phyloP scores from a whole-genome alignment of 1,140 invertebrate species.

The Camponotus floridanus region DNA sequence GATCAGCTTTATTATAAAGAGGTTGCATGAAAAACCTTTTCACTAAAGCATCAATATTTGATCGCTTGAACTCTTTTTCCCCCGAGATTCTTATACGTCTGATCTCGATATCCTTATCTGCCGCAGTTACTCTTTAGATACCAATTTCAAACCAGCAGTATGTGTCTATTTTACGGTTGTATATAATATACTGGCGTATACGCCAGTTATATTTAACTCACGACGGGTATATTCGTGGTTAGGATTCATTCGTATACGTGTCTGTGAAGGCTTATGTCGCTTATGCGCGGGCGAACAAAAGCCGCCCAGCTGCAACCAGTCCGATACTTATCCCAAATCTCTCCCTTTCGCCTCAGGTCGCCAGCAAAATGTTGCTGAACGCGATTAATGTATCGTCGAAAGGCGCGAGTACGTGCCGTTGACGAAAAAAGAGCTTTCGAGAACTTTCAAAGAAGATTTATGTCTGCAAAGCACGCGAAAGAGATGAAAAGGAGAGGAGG shows the following conservation, averaged over 20 bases:
- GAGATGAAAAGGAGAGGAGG: neutral
- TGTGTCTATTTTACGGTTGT: neutral
- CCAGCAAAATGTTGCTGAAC: constrained; percentile 53
- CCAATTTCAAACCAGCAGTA: neutral
- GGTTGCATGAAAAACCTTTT: neutral
- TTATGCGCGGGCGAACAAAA: constrained; percentile 57
- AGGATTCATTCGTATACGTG: constrained; percentile 50
- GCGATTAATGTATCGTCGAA: constrained; percentile 59
- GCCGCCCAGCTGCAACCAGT: constrained; percentile 61
- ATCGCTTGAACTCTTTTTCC: neutral
- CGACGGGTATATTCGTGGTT: constrained; percentile 64
- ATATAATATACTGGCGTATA: constrained; percentile 3
- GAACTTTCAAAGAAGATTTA: constrained; percentile 55
- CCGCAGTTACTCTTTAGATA: neutral
- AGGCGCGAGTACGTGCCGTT: constrained; percentile 17
- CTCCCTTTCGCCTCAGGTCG: constrained; percentile 48
- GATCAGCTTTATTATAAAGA: too few relatives aligned
- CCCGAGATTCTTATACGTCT: neutral
- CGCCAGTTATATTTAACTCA: constrained; percentile 35
- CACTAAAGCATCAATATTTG: neutral
- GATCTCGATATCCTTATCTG: constrained; percentile 1
- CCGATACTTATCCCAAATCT: constrained; percentile 63
- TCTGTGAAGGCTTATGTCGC: constrained; percentile 55
- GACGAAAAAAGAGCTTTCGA: constrained; percentile 34
- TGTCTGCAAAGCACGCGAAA: constrained; percentile 25